Conservation (phyloP, 2,113 vertebrate species). For the Pseudopipra pipra region DNA sequence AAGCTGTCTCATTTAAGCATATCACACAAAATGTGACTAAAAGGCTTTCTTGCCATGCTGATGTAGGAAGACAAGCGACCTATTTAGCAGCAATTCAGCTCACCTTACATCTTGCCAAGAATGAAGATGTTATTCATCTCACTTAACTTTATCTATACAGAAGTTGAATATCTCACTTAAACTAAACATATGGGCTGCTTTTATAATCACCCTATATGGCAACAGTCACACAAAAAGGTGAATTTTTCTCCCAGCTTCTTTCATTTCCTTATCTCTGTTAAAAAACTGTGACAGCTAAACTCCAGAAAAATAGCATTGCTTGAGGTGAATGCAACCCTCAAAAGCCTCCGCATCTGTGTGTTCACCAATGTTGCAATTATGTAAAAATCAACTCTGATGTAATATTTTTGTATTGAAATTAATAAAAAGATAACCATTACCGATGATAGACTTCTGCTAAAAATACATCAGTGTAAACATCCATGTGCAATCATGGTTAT, state of each 20-base stretch:
- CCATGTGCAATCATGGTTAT: accelerated
- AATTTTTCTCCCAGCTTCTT: background rate
- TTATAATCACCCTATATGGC: background rate
- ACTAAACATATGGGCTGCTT: background rate
- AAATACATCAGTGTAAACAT: background rate
- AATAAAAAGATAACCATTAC: background rate
- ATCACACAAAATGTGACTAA: background rate
- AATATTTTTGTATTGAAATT: background rate
- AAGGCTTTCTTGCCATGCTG: background rate
- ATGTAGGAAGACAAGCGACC: background rate
- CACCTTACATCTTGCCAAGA: background rate
- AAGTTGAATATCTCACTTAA: background rate
- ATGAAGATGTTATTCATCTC: background rate
- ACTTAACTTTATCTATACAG: background rate
- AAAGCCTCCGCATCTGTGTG: background rate
- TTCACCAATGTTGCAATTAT: background rate
- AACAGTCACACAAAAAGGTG: background rate
- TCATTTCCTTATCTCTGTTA: background rate
- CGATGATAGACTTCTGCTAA: background rate
- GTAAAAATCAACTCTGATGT: background rate
- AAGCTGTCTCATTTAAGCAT: background rate
- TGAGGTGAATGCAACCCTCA: background rate
- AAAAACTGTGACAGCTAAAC: background rate
- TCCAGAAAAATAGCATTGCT: background rate
- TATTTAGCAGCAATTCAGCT: background rate